These are phyloP conservation scores for Coelogynopora nodosa DNA, from an alignment of 2,888 invertebrate species.

Conservation along the genomic window DNA sequence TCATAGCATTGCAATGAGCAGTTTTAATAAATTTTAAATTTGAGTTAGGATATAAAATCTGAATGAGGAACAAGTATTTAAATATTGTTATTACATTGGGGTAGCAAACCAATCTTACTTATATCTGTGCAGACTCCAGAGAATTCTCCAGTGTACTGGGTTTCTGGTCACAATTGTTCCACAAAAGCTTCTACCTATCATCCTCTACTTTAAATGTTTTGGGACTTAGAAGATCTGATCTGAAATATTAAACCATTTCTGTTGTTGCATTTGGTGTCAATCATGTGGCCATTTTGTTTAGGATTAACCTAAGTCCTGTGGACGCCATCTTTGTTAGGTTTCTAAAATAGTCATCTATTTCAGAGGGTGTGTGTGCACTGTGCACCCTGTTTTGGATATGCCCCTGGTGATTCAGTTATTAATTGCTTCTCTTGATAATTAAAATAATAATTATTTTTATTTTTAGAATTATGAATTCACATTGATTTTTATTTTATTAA, in stretches of 20 bases:
- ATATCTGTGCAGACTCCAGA: not conserved
- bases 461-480: no score
- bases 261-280: not conserved
- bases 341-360: not conserved
- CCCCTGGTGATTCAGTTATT: no score
- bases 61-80: not conserved
- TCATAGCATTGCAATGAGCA: not conserved
- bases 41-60: not conserved
- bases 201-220: not conserved
- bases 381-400: no score
- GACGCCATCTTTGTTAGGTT: not conserved
- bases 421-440: no score
- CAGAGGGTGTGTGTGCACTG: no score
- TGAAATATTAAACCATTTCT: not conserved
- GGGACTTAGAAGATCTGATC: not conserved
- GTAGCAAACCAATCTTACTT: not conserved
- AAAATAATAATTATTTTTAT: no score
- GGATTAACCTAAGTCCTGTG: not conserved
- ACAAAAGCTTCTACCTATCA: not conserved
- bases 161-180: not conserved
- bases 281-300: not conserved
- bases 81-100: not conserved
- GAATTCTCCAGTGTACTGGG: not conserved
- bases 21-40: not conserved
- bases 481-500: no score